Evolutionary conservation across 2,113 vertebrate species (phyloP).

Genomic region (Paradoxurus hermaphroditus): DNA sequence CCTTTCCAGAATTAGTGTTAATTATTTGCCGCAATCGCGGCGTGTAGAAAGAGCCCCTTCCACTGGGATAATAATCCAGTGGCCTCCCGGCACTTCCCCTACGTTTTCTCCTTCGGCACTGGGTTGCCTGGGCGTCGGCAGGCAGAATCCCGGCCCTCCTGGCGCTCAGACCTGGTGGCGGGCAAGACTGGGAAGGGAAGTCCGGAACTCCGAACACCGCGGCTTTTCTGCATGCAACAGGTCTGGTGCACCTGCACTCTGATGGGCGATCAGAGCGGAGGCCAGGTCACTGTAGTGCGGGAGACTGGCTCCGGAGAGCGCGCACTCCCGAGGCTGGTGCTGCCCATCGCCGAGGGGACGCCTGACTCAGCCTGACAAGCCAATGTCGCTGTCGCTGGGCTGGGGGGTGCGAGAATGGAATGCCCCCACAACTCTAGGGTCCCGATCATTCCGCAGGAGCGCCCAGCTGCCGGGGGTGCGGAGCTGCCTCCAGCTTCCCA

Average conservation of each 20-base stretch:
- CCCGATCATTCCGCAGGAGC: not conserved
- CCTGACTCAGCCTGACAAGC: not conserved
- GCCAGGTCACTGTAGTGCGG: not conserved
- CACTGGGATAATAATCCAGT: not conserved
- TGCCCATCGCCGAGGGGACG: not conserved
- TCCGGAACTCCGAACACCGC: not conserved
- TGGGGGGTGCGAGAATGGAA: not conserved
- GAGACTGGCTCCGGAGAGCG: too few species aligned
- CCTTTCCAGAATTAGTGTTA: too few species aligned
- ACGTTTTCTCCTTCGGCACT: not conserved
- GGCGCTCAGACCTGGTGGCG: not conserved
- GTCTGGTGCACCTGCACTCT: not conserved
- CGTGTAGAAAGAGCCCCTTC: not conserved
- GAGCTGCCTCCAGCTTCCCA: not conserved
- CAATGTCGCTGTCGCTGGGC: not conserved
- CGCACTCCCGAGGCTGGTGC: not conserved
- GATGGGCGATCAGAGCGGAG: not conserved
- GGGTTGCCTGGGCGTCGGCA: not conserved
- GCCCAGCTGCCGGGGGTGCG: not conserved
- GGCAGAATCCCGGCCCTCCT: not conserved
- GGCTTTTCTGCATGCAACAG: not conserved
- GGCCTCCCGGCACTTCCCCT: too few species aligned
- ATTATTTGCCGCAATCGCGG: not conserved
- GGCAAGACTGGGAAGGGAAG: not conserved
- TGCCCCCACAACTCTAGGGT: not conserved